These are phyloP conservation scores for Montipora foliosa DNA, from an alignment of 64 coral and sea anemone genomes.

Conservation along the genomic window DNA sequence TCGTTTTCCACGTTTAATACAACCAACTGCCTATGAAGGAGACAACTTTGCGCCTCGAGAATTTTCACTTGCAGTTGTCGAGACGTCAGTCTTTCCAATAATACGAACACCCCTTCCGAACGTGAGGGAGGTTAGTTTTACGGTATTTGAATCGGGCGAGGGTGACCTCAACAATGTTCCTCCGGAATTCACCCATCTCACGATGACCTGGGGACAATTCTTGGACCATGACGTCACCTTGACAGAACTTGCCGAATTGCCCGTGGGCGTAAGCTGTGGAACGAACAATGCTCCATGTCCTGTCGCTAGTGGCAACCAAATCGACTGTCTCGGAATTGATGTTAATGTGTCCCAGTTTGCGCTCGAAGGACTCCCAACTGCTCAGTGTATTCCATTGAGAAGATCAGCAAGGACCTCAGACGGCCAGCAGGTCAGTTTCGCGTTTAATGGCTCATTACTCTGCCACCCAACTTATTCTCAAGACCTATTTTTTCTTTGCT, in stretches of 20 bases:
- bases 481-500: too few species aligned
- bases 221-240: slow-evolving; percentile 56
- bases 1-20: not conserved
- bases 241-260: not conserved
- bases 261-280: not conserved
- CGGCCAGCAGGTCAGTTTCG: slow-evolving; percentile 15
- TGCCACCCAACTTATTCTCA: too few species aligned
- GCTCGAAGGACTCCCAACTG: not conserved
- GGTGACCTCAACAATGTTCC: not conserved
- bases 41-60: not conserved
- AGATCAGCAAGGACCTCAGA: not conserved
- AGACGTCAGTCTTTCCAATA: too few species aligned
- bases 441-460: too few species aligned
- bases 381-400: not conserved
- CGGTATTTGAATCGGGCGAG: not conserved
- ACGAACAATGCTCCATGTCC: not conserved
- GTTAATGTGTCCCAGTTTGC: not conserved
- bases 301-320: not conserved
- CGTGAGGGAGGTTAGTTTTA: not conserved
- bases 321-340: not conserved
- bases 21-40: not conserved
- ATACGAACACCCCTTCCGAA: not conserved
- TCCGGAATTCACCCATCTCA: slow-evolving; percentile 35
- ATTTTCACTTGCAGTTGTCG: too few species aligned
- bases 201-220: slow-evolving; percentile 67